phyloP scores from a whole-genome alignment of 2,113 vertebrate species.

The Apeltes quadracus region DNA sequence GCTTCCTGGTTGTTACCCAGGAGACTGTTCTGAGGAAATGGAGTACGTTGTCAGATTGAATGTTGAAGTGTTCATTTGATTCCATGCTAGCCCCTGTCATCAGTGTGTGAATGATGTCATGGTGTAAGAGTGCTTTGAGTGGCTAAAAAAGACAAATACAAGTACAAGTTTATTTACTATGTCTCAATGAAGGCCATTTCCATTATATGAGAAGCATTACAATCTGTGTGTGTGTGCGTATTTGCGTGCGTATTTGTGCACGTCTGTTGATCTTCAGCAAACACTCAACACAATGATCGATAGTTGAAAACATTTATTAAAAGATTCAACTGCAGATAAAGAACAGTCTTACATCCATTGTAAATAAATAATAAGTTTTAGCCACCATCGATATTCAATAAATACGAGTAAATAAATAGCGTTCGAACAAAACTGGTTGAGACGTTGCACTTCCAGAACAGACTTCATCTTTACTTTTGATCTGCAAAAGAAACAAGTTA shows the following conservation, averaged over 20 bases:
- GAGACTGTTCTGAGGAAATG: not conserved
- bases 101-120: no score
- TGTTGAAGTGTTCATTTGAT: not conserved
- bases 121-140: no score
- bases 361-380: slow-evolving; percentile 59
- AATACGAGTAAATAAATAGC: slow-evolving; percentile 81
- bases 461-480: slow-evolving; percentile 77
- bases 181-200: not conserved
- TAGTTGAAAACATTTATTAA: slow-evolving; percentile 79
- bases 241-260: not conserved
- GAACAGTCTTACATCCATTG: slow-evolving; percentile 48
- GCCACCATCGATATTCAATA: slow-evolving; percentile 67
- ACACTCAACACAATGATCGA: not conserved
- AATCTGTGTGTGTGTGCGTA: not conserved
- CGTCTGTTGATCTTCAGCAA: not conserved
- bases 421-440: slow-evolving; percentile 61
- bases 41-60: not conserved
- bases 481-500: slow-evolving; percentile 64
- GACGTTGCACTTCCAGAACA: slow-evolving; percentile 55
- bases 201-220: not conserved
- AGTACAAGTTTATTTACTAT: not conserved
- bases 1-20: not conserved
- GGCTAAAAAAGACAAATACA: no score
- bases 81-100: no score
- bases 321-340: slow-evolving; percentile 44